A percentile compares a stretch with the other conserved stretches of the same genome.
Conservation (phyloP, 2,113 vertebrate species). For the Pseudois nayaur region DNA sequence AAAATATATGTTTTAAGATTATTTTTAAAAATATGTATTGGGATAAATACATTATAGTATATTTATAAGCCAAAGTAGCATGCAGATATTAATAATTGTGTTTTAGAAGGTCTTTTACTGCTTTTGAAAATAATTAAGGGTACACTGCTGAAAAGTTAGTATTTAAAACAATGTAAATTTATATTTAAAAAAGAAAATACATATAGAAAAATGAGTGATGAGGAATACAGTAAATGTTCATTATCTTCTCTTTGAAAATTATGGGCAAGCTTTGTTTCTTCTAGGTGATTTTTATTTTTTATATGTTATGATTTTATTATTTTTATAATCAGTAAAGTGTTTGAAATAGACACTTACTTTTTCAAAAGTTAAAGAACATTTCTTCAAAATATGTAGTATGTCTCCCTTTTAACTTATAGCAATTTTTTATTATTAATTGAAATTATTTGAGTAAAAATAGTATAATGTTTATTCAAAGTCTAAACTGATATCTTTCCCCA, state of each 20-base stretch:
- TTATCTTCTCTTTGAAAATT: neutral
- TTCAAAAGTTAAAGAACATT: neutral
- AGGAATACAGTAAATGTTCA: neutral
- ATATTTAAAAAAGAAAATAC: neutral
- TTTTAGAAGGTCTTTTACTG: neutral
- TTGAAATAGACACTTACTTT: neutral
- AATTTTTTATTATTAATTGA: neutral
- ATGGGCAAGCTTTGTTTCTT: neutral
- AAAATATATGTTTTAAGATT: neutral
- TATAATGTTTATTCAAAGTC: neutral
- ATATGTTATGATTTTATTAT: neutral
- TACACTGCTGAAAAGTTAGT: neutral
- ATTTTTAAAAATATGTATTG: neutral
- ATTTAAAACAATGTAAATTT: neutral
- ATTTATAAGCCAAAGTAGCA: neutral
- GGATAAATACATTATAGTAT: neutral
- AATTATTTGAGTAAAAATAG: neutral
- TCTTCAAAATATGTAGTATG: neutral
- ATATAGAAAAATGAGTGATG: neutral
- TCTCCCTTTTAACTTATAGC: neutral
- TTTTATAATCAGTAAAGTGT: neutral
- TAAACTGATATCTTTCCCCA: neutral
- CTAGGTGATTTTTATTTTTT: neutral
- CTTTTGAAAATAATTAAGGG: neutral
- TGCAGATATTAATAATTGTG: neutral